These are phyloP conservation scores for Thalassoma bifasciatum DNA, from an alignment of 2,113 vertebrate species.

Conservation along the genomic window DNA sequence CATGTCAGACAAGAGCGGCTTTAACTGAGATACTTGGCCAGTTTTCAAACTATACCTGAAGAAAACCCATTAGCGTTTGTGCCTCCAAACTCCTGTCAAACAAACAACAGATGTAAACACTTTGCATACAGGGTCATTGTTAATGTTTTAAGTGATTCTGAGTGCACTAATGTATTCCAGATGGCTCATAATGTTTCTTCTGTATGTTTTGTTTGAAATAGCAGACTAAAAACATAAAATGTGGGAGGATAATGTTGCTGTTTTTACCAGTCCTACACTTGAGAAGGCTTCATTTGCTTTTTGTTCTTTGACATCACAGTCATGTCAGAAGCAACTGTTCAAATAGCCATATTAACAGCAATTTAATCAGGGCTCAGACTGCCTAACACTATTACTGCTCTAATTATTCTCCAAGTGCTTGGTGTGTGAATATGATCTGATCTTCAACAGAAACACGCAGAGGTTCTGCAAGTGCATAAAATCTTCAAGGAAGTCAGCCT, in stretches of 20 bases:
- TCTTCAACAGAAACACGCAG: conserved; percentile 58
- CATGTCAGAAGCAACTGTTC: conserved; percentile 45
- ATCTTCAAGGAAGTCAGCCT: conserved; percentile 69
- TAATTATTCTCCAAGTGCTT: conserved; percentile 72
- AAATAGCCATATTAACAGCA: conserved; percentile 61
- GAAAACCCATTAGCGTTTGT: too few species aligned
- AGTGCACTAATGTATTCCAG: neutral
- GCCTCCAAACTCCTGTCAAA: conserved; percentile 10
- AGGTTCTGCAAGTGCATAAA: conserved; percentile 62
- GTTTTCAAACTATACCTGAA: neutral
- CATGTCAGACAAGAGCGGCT: too few species aligned
- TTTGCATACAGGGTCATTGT: neutral
- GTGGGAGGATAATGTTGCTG: neutral
- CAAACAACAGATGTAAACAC: neutral
- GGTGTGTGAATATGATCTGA: conserved; percentile 63
- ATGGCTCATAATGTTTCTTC: neutral
- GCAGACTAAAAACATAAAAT: neutral
- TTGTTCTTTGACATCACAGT: conserved; percentile 35
- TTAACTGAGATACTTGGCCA: too few species aligned
- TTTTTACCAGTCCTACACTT: neutral
- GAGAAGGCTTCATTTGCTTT: neutral
- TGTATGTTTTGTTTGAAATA: conserved; percentile 4
- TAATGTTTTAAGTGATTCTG: neutral
- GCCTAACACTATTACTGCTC: conserved; percentile 59
- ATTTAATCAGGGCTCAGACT: conserved; percentile 60